These are phyloP conservation scores for Oryzias celebensis DNA, from an alignment of 2,113 vertebrate species.

Conservation along the genomic window DNA sequence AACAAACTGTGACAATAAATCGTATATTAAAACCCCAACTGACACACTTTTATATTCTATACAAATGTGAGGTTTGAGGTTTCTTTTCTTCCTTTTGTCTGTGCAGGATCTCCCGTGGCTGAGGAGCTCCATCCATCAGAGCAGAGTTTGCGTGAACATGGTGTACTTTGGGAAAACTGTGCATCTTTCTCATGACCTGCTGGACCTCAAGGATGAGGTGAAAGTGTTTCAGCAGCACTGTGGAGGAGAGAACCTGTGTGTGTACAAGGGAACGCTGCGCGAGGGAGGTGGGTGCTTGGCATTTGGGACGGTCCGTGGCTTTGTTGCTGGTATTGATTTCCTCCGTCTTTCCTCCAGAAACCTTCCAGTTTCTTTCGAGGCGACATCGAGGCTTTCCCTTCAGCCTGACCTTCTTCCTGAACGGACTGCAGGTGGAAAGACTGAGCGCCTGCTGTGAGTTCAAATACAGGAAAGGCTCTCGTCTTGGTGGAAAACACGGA, in stretches of 20 bases:
- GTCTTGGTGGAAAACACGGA: constrained; percentile 81
- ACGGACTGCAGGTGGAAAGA: constrained; percentile 88
- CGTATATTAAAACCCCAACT: too few relatives aligned
- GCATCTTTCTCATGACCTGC: constrained; percentile 76
- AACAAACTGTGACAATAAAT: too few relatives aligned
- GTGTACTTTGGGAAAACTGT: constrained; percentile 86
- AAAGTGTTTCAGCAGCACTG: constrained; percentile 93
- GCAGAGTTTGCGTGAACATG: constrained; percentile 84
- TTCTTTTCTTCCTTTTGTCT: too few relatives aligned
- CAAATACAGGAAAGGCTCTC: constrained; percentile 81
- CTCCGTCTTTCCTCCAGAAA: constrained; percentile 75
- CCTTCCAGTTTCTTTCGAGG: constrained; percentile 87
- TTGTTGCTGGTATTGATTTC: background rate
- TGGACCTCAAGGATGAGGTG: constrained; percentile 83
- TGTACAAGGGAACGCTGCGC: constrained; percentile 84
- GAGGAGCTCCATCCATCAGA: constrained; percentile 76
- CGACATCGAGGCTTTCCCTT: constrained; percentile 92
- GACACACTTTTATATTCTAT: too few relatives aligned
- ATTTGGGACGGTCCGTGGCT: background rate
- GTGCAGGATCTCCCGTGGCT: constrained; percentile 77
- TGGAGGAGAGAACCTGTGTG: constrained; percentile 93
- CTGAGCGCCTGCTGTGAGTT: constrained; percentile 98
- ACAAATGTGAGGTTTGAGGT: too few relatives aligned
- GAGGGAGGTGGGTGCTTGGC: constrained; percentile 84
- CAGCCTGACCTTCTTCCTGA: constrained; percentile 93